Conservation (phyloP, 2,113 vertebrate genomes). For the Lipophrys pholis region DNA sequence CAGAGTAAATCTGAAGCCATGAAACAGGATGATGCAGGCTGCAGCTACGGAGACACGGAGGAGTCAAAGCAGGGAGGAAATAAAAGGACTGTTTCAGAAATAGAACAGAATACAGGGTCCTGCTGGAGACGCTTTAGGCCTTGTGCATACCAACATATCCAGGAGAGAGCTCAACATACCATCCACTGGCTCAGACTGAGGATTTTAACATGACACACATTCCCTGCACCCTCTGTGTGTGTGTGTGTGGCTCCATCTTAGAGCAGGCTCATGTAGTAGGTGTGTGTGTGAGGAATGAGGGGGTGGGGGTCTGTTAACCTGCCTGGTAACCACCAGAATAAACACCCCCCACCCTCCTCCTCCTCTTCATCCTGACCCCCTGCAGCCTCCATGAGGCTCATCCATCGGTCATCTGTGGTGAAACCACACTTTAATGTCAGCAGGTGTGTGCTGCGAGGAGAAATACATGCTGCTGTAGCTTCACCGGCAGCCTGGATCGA, state of each 20-base stretch:
- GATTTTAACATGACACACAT: slow-evolving; percentile 27
- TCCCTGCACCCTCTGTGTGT: too few relatives aligned
- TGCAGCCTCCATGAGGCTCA: too few relatives aligned
- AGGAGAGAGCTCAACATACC: slow-evolving; percentile 35
- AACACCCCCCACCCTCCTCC: slow-evolving; percentile 34
- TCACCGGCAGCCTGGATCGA: too few relatives aligned
- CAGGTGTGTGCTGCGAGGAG: too few relatives aligned
- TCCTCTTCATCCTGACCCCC: slow-evolving; percentile 3
- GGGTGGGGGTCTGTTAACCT: slow-evolving; percentile 64
- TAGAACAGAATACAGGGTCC: slow-evolving; percentile 52
- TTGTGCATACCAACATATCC: slow-evolving; percentile 36
- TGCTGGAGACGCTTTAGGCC: slow-evolving; percentile 37
- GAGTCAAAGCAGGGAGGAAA: slow-evolving; percentile 50
- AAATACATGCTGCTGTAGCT: too few relatives aligned
- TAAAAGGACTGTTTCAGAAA: slow-evolving; percentile 64
- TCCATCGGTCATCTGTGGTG: too few relatives aligned
- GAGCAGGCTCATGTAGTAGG: neutral
- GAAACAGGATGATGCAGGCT: slow-evolving; percentile 47
- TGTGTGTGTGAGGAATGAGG: neutral
- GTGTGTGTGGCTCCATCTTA: slow-evolving; percentile 31
- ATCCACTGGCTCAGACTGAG: slow-evolving; percentile 18
- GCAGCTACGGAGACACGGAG: slow-evolving; percentile 46
- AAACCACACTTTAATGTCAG: too few relatives aligned
- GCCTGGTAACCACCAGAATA: slow-evolving; percentile 79
- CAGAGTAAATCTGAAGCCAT: slow-evolving; percentile 52